Conservation (phyloP, 2,888 invertebrate species). For the Leptinotarsa rubiginosa region DNA sequence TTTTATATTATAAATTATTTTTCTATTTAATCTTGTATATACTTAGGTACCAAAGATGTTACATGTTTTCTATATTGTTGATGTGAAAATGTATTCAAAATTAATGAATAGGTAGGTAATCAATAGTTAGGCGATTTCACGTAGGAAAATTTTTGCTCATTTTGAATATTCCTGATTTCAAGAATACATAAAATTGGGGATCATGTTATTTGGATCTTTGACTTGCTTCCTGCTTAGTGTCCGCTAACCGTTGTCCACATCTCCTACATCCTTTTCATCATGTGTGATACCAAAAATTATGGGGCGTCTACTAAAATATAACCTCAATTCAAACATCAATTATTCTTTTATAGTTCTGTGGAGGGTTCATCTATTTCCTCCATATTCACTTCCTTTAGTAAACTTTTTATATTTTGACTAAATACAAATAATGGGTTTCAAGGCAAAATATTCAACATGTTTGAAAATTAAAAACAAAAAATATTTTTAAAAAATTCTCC, state of each 20-base stretch:
- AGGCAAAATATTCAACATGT: too few relatives aligned
- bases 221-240: constrained; percentile 54
- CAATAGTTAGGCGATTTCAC: constrained; percentile 36
- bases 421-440: too few relatives aligned
- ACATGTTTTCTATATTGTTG: constrained; percentile 46
- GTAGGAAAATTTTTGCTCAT: constrained; percentile 36
- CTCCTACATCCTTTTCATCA: constrained; percentile 61
- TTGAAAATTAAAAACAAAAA: too few relatives aligned
- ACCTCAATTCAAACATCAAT: constrained; percentile 11
- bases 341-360: not conserved
- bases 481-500: too few relatives aligned
- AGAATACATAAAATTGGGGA: constrained; percentile 43
- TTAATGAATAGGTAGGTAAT: constrained; percentile 31
- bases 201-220: constrained; percentile 42
- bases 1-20: constrained; percentile 39
- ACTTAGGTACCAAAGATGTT: constrained; percentile 43
- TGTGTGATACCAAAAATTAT: constrained; percentile 64
- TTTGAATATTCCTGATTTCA: constrained; percentile 35
- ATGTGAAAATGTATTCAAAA: constrained; percentile 46
- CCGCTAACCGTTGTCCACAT: constrained; percentile 60
- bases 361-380: too few relatives aligned
- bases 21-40: constrained; percentile 41
- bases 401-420: too few relatives aligned
- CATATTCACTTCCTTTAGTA: too few relatives aligned
- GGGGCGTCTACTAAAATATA: not conserved